These are phyloP conservation scores for Rhyzopertha dominica DNA, from an alignment of 1,140 invertebrate genomes.

Conservation along the genomic window DNA sequence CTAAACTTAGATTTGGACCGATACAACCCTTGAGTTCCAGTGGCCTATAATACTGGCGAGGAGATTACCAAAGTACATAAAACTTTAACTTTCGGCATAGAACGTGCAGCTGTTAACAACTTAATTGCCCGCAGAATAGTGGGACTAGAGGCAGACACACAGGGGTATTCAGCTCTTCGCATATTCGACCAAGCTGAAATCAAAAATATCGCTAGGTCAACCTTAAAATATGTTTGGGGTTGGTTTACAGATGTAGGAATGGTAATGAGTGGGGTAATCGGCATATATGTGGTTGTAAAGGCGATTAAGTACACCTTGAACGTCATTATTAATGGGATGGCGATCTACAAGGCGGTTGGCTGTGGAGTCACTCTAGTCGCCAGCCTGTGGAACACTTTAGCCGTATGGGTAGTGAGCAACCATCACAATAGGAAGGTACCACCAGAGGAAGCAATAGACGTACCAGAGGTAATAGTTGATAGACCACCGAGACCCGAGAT, in stretches of 20 bases:
- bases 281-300: slow-evolving; percentile 8
- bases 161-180: slow-evolving; percentile 1
- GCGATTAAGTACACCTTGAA: slow-evolving; percentile 9
- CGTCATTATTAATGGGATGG: no score
- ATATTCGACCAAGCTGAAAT: slow-evolving; percentile 6
- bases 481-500: no score
- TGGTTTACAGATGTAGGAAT: slow-evolving; percentile 14
- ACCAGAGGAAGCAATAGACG: no score
- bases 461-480: no score
- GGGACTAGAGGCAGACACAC: slow-evolving; percentile 2
- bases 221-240: slow-evolving; percentile 12
- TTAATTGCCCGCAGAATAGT: slow-evolving; percentile 10
- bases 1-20: slow-evolving; percentile 8
- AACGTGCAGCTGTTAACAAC: slow-evolving; percentile 11
- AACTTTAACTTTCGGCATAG: slow-evolving; percentile 13
- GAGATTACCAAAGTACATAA: slow-evolving; percentile 11
- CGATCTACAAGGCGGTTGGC: no score
- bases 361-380: no score
- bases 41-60: slow-evolving; percentile 16
- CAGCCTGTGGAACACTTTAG: no score
- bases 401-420: no score
- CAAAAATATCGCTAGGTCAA: slow-evolving; percentile 3
- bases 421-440: no score
- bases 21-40: slow-evolving; percentile 9
- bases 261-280: slow-evolving; percentile 11